These are phyloP conservation scores for Ovibos moschatus DNA, from an alignment of 2,113 vertebrate genomes.

Conservation along the genomic window DNA sequence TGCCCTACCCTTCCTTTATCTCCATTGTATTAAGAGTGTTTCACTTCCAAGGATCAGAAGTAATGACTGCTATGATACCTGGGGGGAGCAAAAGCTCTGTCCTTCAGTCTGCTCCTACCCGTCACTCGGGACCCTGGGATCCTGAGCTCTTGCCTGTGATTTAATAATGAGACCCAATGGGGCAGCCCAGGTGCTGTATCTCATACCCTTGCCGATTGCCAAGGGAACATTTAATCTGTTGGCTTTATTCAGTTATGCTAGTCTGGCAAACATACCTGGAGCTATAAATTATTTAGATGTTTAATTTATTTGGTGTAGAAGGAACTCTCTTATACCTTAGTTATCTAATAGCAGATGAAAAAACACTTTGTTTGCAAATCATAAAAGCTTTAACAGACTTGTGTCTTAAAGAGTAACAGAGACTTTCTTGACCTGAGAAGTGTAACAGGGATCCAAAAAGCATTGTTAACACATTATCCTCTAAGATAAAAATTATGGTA, in stretches of 20 bases:
- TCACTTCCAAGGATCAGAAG: conserved; percentile 45
- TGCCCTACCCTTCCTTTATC: background rate
- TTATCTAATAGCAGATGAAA: conserved; percentile 65
- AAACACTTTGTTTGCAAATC: conserved; percentile 49
- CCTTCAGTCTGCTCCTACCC: conserved; percentile 19
- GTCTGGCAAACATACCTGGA: conserved; percentile 61
- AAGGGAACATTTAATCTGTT: conserved; percentile 68
- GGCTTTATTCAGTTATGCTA: conserved; percentile 59
- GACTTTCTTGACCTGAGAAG: conserved; percentile 4
- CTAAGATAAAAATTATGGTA: conserved; percentile 1
- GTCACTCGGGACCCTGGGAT: conserved; percentile 14
- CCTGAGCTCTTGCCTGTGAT: conserved; percentile 51
- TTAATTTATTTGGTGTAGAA: conserved; percentile 67
- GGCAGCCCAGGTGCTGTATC: conserved; percentile 65
- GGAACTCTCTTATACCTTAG: conserved; percentile 42
- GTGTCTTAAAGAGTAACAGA: conserved; percentile 23
- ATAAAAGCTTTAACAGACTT: conserved; percentile 60
- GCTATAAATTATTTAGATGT: conserved; percentile 61
- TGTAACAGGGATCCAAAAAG: background rate
- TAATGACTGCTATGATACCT: conserved; percentile 65
- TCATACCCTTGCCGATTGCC: conserved; percentile 56
- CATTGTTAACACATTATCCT: background rate
- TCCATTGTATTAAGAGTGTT: conserved; percentile 57
- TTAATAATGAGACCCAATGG: conserved; percentile 59
- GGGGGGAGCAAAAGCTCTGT: conserved; percentile 74